These are phyloP conservation scores for Mus spretus DNA, from an alignment of 2,797 vertebrate species.

Conservation along the genomic window DNA sequence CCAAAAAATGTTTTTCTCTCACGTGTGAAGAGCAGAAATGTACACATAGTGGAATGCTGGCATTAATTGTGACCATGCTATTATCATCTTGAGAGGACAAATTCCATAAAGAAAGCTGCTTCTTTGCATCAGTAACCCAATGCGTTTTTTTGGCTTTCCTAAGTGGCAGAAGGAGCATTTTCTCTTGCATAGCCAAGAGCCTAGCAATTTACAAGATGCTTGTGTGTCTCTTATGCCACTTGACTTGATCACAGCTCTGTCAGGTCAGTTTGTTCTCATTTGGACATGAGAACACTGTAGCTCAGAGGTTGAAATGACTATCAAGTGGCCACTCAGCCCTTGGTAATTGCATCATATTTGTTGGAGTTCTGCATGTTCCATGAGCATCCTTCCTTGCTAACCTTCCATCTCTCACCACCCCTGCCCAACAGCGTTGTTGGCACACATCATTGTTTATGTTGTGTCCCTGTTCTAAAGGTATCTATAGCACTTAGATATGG, in stretches of 20 bases:
- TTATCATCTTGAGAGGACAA: constrained; percentile 11
- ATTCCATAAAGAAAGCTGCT: background rate
- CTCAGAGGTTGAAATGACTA: background rate
- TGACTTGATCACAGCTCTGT: constrained; percentile 19
- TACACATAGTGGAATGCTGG: background rate
- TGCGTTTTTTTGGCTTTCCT: background rate
- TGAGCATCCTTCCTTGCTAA: background rate
- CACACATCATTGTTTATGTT: background rate
- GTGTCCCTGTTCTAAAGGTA: constrained; percentile 11
- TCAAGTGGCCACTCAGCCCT: background rate
- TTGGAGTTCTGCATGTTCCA: background rate
- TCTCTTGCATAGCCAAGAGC: background rate
- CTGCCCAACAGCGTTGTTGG: constrained; percentile 8
- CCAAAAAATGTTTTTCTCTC: background rate
- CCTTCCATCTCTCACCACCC: background rate
- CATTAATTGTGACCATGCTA: constrained; percentile 28
- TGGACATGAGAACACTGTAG: background rate
- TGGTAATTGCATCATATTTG: background rate
- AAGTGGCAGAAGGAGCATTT: background rate
- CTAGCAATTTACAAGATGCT: constrained; percentile 2
- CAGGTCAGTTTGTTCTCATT: constrained; percentile 46
- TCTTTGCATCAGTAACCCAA: constrained; percentile 27
- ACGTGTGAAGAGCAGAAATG: background rate
- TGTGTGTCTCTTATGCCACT: background rate
- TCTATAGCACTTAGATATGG: background rate